A percentile compares a stretch with the other conserved stretches of the same genome.
Evolutionary conservation across 1,140 invertebrate genomes (phyloP).

Genomic region (Episyrphus balteatus): DNA sequence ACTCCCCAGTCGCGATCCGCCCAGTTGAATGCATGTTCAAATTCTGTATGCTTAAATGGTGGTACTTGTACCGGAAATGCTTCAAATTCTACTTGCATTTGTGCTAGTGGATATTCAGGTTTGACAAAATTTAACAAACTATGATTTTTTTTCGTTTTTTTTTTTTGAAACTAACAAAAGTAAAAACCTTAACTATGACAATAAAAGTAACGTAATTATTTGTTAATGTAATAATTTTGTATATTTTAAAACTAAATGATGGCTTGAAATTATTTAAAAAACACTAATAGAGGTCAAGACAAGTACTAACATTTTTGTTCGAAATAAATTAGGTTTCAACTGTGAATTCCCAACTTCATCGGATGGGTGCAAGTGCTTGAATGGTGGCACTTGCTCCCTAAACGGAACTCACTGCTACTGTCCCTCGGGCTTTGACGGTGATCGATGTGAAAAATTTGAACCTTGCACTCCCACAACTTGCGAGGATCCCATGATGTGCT

Average conservation of each 20-base stretch:
- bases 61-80: constrained; percentile 38
- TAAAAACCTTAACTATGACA: no score
- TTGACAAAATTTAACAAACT: constrained; percentile 25
- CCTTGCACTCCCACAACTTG: constrained; percentile 45
- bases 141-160: background rate
- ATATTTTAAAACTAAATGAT: no score
- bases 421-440: constrained; percentile 60
- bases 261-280: no score
- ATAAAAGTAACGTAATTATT: no score
- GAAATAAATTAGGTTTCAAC: constrained; percentile 27
- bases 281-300: no score
- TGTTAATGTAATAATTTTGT: no score
- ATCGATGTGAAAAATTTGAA: constrained; percentile 63
- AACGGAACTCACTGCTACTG: constrained; percentile 66
- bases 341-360: constrained; percentile 19
- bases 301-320: no score
- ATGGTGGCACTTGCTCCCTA: constrained; percentile 60
- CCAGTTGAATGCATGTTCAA: constrained; percentile 34
- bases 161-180: no score
- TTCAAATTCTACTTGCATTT: constrained; percentile 42
- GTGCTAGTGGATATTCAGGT: constrained; percentile 42
- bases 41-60: constrained; percentile 37
- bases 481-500: constrained; percentile 48
- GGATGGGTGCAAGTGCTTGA: constrained; percentile 49
- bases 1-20: constrained; percentile 22